Evolutionary conservation across 92 coral and sea anemone species (phyloP).

Genomic region (Zoanthus solanderi): DNA sequence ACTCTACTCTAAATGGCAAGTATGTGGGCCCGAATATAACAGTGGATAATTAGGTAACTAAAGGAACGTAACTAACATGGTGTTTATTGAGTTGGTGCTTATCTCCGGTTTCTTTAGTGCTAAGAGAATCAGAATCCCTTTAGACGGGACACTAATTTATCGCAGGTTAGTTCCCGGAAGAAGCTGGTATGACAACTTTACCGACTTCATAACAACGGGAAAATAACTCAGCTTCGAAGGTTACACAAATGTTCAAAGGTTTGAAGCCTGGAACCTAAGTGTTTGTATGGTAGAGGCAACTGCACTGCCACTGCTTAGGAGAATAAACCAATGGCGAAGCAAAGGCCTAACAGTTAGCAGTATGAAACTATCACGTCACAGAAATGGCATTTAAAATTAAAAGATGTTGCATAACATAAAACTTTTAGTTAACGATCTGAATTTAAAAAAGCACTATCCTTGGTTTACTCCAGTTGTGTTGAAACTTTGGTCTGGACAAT

Average conservation of each 20-base stretch:
- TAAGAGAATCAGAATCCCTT: too few species aligned
- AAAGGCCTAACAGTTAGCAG: background rate
- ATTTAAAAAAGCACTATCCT: background rate
- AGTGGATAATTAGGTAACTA: too few species aligned
- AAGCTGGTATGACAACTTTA: too few species aligned
- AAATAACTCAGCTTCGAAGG: background rate
- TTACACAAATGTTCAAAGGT: background rate
- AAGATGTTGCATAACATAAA: background rate
- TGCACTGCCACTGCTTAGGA: background rate
- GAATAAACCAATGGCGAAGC: background rate
- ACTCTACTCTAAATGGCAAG: too few species aligned
- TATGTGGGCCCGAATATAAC: too few species aligned
- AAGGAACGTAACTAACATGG: too few species aligned
- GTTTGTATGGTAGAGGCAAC: background rate
- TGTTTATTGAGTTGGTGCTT: too few species aligned
- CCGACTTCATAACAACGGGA: background rate
- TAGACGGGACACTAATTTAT: too few species aligned
- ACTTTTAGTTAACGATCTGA: background rate
- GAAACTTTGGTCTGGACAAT: too few species aligned
- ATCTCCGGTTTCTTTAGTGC: too few species aligned
- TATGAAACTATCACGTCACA: background rate
- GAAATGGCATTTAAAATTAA: background rate
- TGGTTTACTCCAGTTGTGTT: too few species aligned
- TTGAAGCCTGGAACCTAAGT: background rate
- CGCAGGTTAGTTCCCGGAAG: too few species aligned